These are phyloP conservation scores for Luehdorfia chinensis DNA, from an alignment of 1,140 invertebrate species.

Conservation along the genomic window DNA sequence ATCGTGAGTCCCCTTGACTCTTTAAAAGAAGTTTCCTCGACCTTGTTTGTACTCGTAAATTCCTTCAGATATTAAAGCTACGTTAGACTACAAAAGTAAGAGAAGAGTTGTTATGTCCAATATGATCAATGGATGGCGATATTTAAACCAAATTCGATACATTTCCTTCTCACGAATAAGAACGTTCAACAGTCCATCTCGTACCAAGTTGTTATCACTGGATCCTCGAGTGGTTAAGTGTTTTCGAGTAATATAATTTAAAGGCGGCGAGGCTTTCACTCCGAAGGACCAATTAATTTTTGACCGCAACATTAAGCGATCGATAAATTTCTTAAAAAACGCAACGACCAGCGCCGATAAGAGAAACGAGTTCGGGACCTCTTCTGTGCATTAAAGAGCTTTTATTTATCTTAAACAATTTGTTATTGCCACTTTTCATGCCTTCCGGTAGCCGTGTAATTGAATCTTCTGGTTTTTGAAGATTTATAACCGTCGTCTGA, in stretches of 20 bases:
- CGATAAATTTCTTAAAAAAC: conserved; percentile 62
- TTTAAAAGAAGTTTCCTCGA: too few relatives aligned
- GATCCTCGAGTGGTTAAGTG: conserved; percentile 40
- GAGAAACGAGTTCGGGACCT: conserved; percentile 47
- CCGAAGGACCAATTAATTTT: conserved; percentile 59
- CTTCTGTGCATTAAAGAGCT: conserved; percentile 60
- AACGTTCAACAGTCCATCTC: conserved; percentile 2
- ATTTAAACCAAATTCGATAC: too few relatives aligned
- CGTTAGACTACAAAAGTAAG: too few relatives aligned
- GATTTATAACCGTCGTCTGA: conserved; percentile 58
- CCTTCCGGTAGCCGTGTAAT: conserved; percentile 71
- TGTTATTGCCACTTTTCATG: conserved; percentile 69
- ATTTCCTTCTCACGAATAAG: too few relatives aligned
- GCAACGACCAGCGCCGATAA: conserved; percentile 45
- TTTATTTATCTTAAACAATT: conserved; percentile 74
- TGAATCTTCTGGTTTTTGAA: conserved; percentile 73
- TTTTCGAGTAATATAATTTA: conserved; percentile 52
- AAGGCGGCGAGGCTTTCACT: conserved; percentile 52
- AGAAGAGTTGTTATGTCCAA: too few relatives aligned
- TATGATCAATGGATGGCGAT: too few relatives aligned
- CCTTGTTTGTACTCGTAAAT: too few relatives aligned
- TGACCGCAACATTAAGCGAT: conserved; percentile 57
- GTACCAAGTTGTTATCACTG: conserved; percentile 24
- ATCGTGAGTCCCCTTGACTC: too few relatives aligned
- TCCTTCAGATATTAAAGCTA: too few relatives aligned